Evolutionary conservation across 2,113 vertebrate species (phyloP).

Genomic region (Bufo bufo): DNA sequence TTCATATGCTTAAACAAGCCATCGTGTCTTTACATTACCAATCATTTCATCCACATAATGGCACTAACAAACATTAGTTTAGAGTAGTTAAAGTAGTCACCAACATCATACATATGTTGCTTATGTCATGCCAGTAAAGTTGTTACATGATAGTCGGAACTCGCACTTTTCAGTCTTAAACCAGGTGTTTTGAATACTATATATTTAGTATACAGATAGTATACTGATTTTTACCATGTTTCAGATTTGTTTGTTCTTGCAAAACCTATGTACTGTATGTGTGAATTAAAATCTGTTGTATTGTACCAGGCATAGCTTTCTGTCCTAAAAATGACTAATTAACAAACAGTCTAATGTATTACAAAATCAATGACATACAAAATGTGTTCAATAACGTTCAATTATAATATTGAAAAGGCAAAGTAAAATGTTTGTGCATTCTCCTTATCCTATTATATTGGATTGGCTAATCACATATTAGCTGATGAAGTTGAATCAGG

Average conservation of each 20-base stretch:
- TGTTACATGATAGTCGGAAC: background rate
- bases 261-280: too few species aligned
- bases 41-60: too few species aligned
- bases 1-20: background rate
- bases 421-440: background rate
- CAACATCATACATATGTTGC: background rate
- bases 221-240: background rate
- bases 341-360: background rate
- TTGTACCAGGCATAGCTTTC: background rate
- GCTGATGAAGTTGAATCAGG: background rate
- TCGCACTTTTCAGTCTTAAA: background rate
- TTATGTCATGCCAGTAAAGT: background rate
- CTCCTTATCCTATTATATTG: background rate
- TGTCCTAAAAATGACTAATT: background rate
- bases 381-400: background rate
- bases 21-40: too few species aligned
- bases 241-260: background rate
- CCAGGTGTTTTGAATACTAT: background rate
- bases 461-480: background rate
- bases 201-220: too few species aligned
- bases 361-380: background rate
- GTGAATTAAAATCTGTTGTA: background rate
- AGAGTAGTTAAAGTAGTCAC: background rate
- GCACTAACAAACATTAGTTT: background rate
- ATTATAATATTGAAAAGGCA: background rate